phyloP scores from a whole-genome alignment of 2,797 vertebrate genomes.

The Anableps anableps region DNA sequence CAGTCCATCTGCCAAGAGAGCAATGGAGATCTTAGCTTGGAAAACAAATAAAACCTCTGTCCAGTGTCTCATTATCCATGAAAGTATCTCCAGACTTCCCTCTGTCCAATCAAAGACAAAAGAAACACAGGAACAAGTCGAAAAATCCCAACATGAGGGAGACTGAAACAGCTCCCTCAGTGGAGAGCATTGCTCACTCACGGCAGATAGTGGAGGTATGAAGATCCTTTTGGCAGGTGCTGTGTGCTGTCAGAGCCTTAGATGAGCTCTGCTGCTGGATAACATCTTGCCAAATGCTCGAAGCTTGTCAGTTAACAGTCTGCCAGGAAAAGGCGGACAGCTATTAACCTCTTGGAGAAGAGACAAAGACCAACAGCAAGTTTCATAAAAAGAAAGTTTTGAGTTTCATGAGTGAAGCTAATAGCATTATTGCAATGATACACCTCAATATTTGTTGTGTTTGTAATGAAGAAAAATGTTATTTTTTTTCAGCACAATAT shows the following conservation, averaged over 20 bases:
- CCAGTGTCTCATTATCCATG: conserved; percentile 81
- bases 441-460: conserved; percentile 13
- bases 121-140: conserved; percentile 72
- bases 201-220: conserved; percentile 76
- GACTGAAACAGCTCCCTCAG: conserved; percentile 76
- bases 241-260: conserved; percentile 80
- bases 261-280: conserved; percentile 79
- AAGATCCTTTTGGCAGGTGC: conserved; percentile 83
- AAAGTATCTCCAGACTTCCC: conserved; percentile 74
- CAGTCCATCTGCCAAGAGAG: conserved; percentile 67
- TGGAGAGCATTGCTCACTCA: conserved; percentile 74
- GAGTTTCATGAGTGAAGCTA: conserved; percentile 54
- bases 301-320: conserved; percentile 84
- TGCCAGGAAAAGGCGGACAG: conserved; percentile 75
- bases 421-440: conserved; percentile 4
- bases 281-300: conserved; percentile 81
- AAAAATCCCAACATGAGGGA: conserved; percentile 72
- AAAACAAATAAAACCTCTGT: conserved; percentile 80
- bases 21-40: conserved; percentile 77
- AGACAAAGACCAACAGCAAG: conserved; percentile 74
- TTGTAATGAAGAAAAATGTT: neutral
- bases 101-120: conserved; percentile 78
- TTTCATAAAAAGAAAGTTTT: conserved; percentile 69
- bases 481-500: neutral
- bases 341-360: conserved; percentile 80